These are phyloP conservation scores for Listrodromus nycthemerus DNA, from an alignment of 2,888 invertebrate genomes.

Conservation along the genomic window DNA sequence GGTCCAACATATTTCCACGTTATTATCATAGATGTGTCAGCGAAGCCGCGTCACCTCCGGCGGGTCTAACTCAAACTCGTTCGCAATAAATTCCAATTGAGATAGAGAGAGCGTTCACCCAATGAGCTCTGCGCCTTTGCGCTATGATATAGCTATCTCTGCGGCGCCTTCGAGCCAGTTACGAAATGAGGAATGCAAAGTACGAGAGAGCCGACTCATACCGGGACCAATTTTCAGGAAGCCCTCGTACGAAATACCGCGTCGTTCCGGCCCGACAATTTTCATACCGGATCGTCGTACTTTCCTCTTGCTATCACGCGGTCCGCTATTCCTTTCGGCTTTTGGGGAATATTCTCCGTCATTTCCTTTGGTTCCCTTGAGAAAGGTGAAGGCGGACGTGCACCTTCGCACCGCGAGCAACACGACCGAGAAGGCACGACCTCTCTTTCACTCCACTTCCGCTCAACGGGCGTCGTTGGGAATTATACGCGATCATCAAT, in stretches of 20 bases:
- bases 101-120: constrained; percentile 10
- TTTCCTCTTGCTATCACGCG: neutral
- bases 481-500: constrained; percentile 45
- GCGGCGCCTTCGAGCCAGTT: constrained; percentile 15
- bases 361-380: neutral
- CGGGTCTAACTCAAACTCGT: constrained; percentile 47
- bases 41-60: neutral
- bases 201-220: constrained; percentile 32
- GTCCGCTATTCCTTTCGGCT: neutral
- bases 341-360: constrained; percentile 25
- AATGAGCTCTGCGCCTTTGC: constrained; percentile 31
- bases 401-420: neutral
- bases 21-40: neutral
- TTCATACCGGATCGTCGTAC: constrained; percentile 41
- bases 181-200: constrained; percentile 57
- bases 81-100: constrained; percentile 62
- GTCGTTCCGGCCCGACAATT: constrained; percentile 45
- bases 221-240: constrained; percentile 43
- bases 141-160: constrained; percentile 5
- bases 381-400: constrained; percentile 5
- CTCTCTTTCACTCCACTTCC: neutral
- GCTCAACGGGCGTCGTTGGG: neutral
- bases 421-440: neutral
- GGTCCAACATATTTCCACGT: constrained; percentile 2
- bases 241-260: constrained; percentile 37